Conservation (phyloP, 53 echinoderm and acorn worm species). For the Echinometra lucunter region DNA sequence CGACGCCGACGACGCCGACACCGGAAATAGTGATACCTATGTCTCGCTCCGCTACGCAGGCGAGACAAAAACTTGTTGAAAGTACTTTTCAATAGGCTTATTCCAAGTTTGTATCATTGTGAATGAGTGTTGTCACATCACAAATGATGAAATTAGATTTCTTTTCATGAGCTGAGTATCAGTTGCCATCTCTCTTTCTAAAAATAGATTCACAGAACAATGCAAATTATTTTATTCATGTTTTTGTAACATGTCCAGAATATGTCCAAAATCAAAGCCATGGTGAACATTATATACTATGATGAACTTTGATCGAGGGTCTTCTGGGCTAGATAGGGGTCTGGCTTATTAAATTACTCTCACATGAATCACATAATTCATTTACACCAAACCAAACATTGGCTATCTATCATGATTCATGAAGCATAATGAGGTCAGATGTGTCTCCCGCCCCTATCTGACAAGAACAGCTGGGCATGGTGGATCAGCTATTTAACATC, state of each 20-base stretch:
- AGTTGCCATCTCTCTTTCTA: background rate
- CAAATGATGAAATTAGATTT: background rate
- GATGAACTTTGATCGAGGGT: background rate
- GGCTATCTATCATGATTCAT: conserved; percentile 8
- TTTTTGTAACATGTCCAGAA: background rate
- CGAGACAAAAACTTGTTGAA: no score
- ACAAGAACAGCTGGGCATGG: conserved; percentile 47
- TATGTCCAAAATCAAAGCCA: background rate
- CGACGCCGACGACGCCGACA: no score
- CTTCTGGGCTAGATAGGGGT: background rate
- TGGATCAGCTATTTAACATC: background rate
- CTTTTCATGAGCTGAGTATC: background rate
- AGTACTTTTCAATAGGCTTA: background rate
- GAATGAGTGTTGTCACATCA: background rate
- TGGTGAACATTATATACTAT: background rate
- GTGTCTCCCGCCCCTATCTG: conserved; percentile 52
- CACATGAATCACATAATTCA: conserved; percentile 40
- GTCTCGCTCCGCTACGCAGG: no score
- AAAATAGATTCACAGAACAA: background rate
- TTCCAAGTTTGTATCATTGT: background rate
- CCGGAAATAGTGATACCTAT: no score
- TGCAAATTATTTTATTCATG: background rate
- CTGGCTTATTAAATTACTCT: conserved; percentile 21
- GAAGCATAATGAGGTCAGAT: conserved; percentile 30
- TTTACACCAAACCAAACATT: background rate